Evolutionary conservation across 2,888 invertebrate genomes (phyloP), one percentile per base, ranked within the genome.

Genomic region (Dasysyrphus albostriatus): DNA sequence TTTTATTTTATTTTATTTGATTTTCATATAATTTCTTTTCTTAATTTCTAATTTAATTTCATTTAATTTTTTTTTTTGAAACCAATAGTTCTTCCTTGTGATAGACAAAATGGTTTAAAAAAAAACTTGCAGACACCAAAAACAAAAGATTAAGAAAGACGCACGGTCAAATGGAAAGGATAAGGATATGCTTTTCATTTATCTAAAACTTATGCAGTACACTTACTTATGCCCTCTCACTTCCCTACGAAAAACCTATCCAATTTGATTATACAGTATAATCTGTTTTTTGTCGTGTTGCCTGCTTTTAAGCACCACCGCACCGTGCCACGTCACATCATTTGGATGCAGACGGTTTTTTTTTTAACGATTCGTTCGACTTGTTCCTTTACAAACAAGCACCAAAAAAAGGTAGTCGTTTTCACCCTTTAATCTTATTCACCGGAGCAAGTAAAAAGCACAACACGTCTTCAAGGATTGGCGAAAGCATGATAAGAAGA

Each of bases 221-320:
- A 24, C 59, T n/a, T n/a, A n/a, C n/a, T n/a, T n/a, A n/a, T n/a
- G n/a, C n/a, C 39, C 10, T 56, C 70, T 70, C 29, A 29, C 37
- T 34, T 58, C 19, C 63, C 61, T 61, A 70, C 1, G 49, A 70
- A 78, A 59, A 59, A 78, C 65, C n/a, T 32, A 14, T n/a, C 8
- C 29, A 78, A 83, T 73, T 83, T 87, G 78, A 87, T 87, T 87
- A 78, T 87, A 78, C 74, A 70, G 82, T 82, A 82, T 82, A 87
- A 87, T 87, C 83, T 82, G 78, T 82, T 87, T 82, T 78, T 82
- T 85, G 2, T 42, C 24, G 12, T 70, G 73, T 59, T 82, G 73
- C 70, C 74, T 78, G 69, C 70, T 87, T 75, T 82, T 58, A 73
- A 87, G 82, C 65, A 81, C 76, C 59, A 81, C 76, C 81, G 76